A percentile compares a stretch with the other conserved stretches of the same genome.
Evolutionary conservation across 30 jellyfish, hydroid and myxozoan genomes (phyloP).

Genomic region (Aurelia aurita): DNA sequence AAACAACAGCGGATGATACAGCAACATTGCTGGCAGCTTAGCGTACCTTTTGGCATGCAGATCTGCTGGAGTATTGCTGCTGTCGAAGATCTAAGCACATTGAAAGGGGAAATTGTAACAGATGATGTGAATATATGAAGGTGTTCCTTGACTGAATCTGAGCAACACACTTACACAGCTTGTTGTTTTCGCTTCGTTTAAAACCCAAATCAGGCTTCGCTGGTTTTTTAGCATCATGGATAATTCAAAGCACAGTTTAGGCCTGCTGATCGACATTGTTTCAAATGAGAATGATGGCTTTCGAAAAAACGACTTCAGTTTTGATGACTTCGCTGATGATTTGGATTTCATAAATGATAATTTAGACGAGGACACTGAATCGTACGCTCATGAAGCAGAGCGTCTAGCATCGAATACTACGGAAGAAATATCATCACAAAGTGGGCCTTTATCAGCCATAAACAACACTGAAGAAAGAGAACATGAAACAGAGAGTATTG

Average conservation of each 20-base stretch:
- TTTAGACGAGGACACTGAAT: not conserved
- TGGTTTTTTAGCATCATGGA: no score
- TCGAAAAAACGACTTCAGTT: not conserved
- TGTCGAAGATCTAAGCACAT: no score
- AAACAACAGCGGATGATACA: no score
- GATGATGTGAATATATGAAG: no score
- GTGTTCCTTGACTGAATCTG: no score
- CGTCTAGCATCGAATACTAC: not conserved
- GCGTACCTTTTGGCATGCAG: no score
- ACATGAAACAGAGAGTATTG: not conserved
- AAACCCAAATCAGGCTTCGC: no score
- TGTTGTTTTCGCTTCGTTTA: no score
- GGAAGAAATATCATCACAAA: not conserved
- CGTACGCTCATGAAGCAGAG: not conserved
- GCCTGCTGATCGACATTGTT: conserved; percentile 7
- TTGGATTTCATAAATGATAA: conserved; percentile 43
- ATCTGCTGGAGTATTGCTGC: no score
- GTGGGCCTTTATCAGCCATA: not conserved
- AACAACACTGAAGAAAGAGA: not conserved
- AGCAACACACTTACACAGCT: no score
- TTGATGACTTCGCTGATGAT: conserved; percentile 54
- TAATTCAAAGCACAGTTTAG: not conserved
- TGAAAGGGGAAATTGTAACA: no score
- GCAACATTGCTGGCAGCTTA: no score
- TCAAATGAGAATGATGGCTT: not conserved